phyloP scores from a whole-genome alignment of 2,888 invertebrate genomes.

The Liposcelis brunnea region DNA sequence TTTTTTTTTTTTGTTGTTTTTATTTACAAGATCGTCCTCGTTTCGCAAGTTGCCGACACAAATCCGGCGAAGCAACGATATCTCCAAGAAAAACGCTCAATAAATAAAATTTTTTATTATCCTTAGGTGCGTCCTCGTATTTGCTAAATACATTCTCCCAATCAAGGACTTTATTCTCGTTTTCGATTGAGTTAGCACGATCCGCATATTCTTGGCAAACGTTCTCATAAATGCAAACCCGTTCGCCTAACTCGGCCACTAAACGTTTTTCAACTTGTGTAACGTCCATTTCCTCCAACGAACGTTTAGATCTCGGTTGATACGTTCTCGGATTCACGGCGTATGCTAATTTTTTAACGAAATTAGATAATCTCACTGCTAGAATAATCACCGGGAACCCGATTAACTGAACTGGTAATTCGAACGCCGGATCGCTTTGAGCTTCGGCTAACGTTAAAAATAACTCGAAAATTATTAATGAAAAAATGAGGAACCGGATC shows the following conservation, averaged over 20 bases:
- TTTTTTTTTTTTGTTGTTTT: too few relatives aligned
- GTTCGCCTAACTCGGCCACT: constrained; percentile 54
- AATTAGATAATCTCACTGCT: constrained; percentile 60
- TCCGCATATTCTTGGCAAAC: constrained; percentile 56
- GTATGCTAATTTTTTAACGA: constrained; percentile 66
- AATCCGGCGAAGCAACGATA: constrained; percentile 59
- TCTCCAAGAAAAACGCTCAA: constrained; percentile 74
- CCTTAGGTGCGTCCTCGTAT: constrained; percentile 57
- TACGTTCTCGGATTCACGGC: constrained; percentile 63
- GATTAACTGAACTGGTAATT: constrained; percentile 66
- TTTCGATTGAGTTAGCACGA: constrained; percentile 26
- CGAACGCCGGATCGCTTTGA: constrained; percentile 37
- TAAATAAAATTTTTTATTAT: constrained; percentile 60
- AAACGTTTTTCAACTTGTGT: constrained; percentile 63
- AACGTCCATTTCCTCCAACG: constrained; percentile 34
- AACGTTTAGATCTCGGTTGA: constrained; percentile 20
- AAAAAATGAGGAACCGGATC: too few relatives aligned
- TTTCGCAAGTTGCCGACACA: constrained; percentile 66
- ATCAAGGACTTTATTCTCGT: constrained; percentile 31
- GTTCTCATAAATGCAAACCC: constrained; percentile 61
- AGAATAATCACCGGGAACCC: constrained; percentile 70
- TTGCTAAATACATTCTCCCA: constrained; percentile 65
- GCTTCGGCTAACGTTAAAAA: neutral
- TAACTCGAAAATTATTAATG: too few relatives aligned
- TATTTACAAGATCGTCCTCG: constrained; percentile 35